These are phyloP conservation scores for Eidolon helvum DNA, from an alignment of 2,113 vertebrate species.

Conservation along the genomic window DNA sequence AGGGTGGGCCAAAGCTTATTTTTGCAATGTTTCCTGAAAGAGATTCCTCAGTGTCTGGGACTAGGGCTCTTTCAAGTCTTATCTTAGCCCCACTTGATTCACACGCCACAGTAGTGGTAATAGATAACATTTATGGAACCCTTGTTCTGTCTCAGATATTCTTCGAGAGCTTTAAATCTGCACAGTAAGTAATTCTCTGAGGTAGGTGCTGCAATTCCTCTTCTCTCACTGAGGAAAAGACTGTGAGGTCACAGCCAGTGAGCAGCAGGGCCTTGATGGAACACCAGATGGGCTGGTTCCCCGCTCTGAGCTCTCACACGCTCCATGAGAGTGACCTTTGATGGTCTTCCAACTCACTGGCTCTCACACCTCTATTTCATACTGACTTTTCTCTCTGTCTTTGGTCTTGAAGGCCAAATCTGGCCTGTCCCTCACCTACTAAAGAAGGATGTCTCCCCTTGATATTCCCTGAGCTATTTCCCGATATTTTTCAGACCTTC, in stretches of 20 bases:
- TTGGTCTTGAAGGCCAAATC: not conserved
- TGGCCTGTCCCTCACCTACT: not conserved
- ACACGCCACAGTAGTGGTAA: conserved; percentile 12
- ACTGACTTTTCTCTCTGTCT: not conserved
- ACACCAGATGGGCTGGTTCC: not conserved
- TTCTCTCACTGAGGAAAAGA: not conserved
- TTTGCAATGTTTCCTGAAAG: conserved; percentile 55
- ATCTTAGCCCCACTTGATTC: conserved; percentile 52
- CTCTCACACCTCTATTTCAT: not conserved
- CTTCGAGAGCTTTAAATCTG: not conserved
- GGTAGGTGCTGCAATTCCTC: not conserved
- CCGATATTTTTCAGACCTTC: not conserved
- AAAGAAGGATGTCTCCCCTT: not conserved
- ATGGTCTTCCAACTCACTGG: not conserved
- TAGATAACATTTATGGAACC: not conserved
- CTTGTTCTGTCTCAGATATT: not conserved
- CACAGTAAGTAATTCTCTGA: not conserved
- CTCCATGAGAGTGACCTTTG: not conserved
- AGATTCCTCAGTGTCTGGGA: conserved; percentile 26
- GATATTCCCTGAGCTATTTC: not conserved
- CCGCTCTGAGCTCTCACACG: not conserved
- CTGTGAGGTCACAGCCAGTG: not conserved
- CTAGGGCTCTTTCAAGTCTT: conserved; percentile 28
- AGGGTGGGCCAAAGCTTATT: conserved; percentile 29
- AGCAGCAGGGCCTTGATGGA: not conserved